Conservation (phyloP, 2,797 vertebrate species). For the Phoebastria nigripes region DNA sequence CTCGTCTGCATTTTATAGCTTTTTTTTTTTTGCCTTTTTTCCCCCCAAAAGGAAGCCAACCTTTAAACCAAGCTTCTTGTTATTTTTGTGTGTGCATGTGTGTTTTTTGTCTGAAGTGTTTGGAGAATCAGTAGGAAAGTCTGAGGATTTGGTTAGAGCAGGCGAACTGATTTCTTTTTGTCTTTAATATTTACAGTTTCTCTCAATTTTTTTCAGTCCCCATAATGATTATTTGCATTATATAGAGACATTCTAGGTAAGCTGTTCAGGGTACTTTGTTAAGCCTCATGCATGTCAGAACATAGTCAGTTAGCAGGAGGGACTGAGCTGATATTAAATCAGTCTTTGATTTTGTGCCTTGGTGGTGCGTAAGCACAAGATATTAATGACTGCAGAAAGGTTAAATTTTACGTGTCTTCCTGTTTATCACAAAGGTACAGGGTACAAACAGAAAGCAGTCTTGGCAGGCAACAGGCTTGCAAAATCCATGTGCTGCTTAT, state of each 20-base stretch:
- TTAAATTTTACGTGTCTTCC: conserved; percentile 63
- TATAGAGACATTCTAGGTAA: background rate
- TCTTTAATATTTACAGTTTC: background rate
- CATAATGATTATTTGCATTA: background rate
- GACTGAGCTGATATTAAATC: background rate
- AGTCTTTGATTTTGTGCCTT: conserved; percentile 18
- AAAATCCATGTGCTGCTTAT: conserved; percentile 42
- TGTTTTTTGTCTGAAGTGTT: background rate
- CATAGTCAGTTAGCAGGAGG: background rate
- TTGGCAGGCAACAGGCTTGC: conserved; percentile 51
- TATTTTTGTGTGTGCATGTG: background rate
- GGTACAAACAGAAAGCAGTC: conserved; percentile 53
- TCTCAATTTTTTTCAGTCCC: background rate
- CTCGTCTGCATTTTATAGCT: background rate
- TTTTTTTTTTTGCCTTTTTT: no score
- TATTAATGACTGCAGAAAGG: conserved; percentile 54
- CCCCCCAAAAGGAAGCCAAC: background rate
- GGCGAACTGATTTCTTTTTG: background rate
- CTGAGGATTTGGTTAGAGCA: background rate
- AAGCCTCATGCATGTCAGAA: background rate
- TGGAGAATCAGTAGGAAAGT: background rate
- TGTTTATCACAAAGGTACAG: conserved; percentile 59
- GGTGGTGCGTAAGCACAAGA: background rate
- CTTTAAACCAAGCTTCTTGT: background rate
- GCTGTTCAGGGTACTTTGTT: background rate